Evolutionary conservation across 2,797 vertebrate genomes (phyloP), one percentile per base, ranked within the genome.

Genomic region (Dendrocincla fuliginosa): DNA sequence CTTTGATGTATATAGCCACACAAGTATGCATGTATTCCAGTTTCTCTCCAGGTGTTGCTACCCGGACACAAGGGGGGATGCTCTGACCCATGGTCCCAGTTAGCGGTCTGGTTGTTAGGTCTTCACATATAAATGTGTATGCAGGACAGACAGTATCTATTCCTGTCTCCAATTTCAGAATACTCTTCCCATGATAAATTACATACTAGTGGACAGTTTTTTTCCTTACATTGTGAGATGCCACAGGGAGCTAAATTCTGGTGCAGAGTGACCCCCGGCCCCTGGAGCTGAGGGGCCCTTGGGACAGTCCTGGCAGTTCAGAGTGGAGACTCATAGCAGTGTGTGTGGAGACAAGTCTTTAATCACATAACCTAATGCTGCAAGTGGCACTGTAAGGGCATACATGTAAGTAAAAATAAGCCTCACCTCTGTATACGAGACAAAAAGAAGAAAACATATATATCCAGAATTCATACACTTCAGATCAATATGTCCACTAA

Each of bases 61-160:
- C 37, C 13, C 19, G 32, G 50, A 33, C 6, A 32, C 7, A 35
- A 15, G 4, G 1, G 23, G 5, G 2, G 23, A 47, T 3, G 3
- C 7, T 39, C 33, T 46, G 32, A 30, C 16, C 5, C 10, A 3
- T 9, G 11, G 52, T 39, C 14, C 27, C 16, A 55, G 11, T 2
- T 4, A 32, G 24, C 5, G 37, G 7, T 41, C 7, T 22, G 32
- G 9, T 46, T 70, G 28, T 13, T 57, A 69, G 24, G 65, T 3
- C 15, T 70, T 13, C 20, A 10, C 11, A 30, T 23, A 39, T 52
- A 73, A 11, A 35, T 24, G 3, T 32, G 20, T 35, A 16, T 23
- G 3, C 20, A 86, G 20, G 75, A 64, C 3, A 35, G 14, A 52
- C 5, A 27, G 10, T 15, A 28, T 5, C 7, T 14, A 52, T 73